Evolutionary conservation across 2,888 invertebrate genomes (phyloP).

Genomic region (Elmis aenea): DNA sequence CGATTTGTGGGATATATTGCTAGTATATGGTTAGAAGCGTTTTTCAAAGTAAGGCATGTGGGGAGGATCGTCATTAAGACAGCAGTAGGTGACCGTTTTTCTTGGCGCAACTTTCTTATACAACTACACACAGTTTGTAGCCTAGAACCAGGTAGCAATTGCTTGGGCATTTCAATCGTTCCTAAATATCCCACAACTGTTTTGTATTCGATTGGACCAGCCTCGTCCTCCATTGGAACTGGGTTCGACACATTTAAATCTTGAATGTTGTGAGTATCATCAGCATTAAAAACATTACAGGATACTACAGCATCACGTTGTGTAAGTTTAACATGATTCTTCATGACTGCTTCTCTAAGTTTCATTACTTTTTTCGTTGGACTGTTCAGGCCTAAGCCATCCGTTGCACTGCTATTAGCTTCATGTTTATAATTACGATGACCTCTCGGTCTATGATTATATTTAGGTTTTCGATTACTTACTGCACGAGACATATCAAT

Average conservation of each 20-base stretch:
- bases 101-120: conserved; percentile 81
- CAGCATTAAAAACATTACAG: background rate
- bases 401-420: conserved; percentile 15
- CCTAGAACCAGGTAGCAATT: conserved; percentile 68
- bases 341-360: conserved; percentile 9
- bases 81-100: conserved; percentile 79
- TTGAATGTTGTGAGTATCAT: conserved; percentile 6
- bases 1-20: conserved; percentile 84
- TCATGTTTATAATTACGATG: conserved; percentile 25
- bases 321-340: conserved; percentile 7
- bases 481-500: conserved; percentile 50
- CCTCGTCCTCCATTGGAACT: conserved; percentile 42
- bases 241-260: conserved; percentile 24
- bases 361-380: conserved; percentile 21
- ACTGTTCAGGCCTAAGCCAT: conserved; percentile 18
- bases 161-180: conserved; percentile 92
- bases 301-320: conserved; percentile 5
- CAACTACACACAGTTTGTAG: conserved; percentile 78
- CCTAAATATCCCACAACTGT: conserved; percentile 92
- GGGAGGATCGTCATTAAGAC: conserved; percentile 82
- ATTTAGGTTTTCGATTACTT: conserved; percentile 57
- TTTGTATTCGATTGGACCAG: conserved; percentile 65
- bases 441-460: conserved; percentile 45
- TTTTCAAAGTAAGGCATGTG: conserved; percentile 72
- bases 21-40: conserved; percentile 70